These are phyloP conservation scores for Kryptolebias ocellatus DNA, from an alignment of 2,797 vertebrate genomes.

Conservation along the genomic window DNA sequence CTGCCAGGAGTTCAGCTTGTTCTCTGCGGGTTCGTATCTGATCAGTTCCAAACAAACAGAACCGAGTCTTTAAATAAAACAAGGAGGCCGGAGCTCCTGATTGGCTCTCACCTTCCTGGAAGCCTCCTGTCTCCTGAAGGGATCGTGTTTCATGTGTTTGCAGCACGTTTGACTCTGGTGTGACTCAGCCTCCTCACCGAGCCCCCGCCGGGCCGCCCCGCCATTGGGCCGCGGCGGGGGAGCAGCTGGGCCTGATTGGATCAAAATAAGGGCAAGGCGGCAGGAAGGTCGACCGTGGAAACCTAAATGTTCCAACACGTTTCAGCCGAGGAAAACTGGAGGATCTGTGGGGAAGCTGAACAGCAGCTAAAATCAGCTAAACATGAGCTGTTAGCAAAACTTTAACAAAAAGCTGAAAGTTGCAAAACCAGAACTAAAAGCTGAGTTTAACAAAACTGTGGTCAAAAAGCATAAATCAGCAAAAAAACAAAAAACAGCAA, in stretches of 20 bases:
- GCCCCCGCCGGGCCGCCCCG: slow-evolving; percentile 55
- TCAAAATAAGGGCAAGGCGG: slow-evolving; percentile 75
- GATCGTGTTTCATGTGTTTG: slow-evolving; percentile 14
- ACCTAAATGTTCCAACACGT: no score
- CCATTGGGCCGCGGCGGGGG: slow-evolving; percentile 66
- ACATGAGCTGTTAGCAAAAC: no score
- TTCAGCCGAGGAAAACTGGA: no score
- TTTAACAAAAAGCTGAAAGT: no score
- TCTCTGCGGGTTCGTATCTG: not conserved
- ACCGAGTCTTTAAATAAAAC: not conserved
- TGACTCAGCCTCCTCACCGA: slow-evolving; percentile 61
- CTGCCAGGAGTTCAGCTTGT: not conserved
- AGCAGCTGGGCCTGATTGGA: slow-evolving; percentile 66
- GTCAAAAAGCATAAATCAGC: no score
- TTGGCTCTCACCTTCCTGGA: no score
- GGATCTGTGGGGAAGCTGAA: no score
- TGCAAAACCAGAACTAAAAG: no score
- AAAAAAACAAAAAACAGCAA: no score
- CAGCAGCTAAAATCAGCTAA: no score
- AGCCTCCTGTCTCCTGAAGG: not conserved
- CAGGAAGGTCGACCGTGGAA: slow-evolving; percentile 24
- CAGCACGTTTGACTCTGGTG: slow-evolving; percentile 16
- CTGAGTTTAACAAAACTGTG: no score
- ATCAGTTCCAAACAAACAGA: not conserved
- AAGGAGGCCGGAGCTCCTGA: not conserved